Evolutionary conservation across 2,888 invertebrate genomes (phyloP).

Genomic region (Lapara coniferarum): DNA sequence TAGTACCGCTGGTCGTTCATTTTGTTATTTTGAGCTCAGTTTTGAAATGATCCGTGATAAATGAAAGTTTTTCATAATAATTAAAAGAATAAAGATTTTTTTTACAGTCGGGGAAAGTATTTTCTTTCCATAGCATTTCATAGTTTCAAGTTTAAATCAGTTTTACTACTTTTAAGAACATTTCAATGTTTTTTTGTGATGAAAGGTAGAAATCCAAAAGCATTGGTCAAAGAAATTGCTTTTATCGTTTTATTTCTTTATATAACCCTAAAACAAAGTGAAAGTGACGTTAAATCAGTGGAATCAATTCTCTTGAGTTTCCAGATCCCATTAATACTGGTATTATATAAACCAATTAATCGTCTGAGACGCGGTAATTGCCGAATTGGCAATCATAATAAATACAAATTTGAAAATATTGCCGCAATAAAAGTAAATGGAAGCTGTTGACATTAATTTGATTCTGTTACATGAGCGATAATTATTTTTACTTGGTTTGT

Average conservation of each 20-base stretch:
- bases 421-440: conserved; percentile 13
- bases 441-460: neutral
- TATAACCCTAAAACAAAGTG: neutral
- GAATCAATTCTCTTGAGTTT: conserved; percentile 2
- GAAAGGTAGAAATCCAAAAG: neutral
- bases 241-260: neutral
- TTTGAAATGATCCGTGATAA: too few relatives aligned
- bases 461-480: neutral
- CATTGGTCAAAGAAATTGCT: neutral
- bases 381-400: conserved; percentile 10
- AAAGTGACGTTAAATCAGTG: conserved; percentile 5
- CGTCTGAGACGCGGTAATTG: conserved; percentile 8
- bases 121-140: too few relatives aligned
- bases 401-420: neutral
- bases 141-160: too few relatives aligned
- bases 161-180: neutral
- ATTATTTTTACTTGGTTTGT: neutral
- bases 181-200: neutral
- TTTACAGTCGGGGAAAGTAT: too few relatives aligned
- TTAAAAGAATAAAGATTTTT: too few relatives aligned
- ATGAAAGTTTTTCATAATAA: too few relatives aligned
- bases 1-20: neutral
- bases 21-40: too few relatives aligned
- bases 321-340: neutral
- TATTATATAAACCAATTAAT: conserved; percentile 14